These are phyloP conservation scores for Dicranocentrus wangi DNA, from an alignment of 2,888 invertebrate species.

Conservation along the genomic window DNA sequence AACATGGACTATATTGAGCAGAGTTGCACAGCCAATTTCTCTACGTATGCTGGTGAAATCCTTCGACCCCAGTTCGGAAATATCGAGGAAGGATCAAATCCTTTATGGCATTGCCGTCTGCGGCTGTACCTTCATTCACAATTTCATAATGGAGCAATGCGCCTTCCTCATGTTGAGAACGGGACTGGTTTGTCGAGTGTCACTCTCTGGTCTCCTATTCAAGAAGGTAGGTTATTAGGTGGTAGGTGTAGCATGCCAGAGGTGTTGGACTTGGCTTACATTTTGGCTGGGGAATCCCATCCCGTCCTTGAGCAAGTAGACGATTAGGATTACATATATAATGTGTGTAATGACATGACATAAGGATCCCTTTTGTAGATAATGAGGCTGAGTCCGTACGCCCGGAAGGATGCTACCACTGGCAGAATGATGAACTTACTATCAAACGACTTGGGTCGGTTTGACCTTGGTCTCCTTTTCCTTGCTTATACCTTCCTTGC, in stretches of 20 bases:
- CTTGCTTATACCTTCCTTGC: slow-evolving; percentile 83
- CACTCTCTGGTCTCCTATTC: slow-evolving; percentile 88
- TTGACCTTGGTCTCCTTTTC: slow-evolving; percentile 87
- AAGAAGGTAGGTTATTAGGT: slow-evolving; percentile 84
- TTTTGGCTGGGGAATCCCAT: no score
- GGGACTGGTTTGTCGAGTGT: slow-evolving; percentile 83
- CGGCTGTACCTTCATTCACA: slow-evolving; percentile 79
- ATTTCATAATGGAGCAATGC: slow-evolving; percentile 89
- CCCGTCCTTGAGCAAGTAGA: no score
- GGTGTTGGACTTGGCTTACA: no score
- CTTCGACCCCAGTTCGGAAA: slow-evolving; percentile 29
- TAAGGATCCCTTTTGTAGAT: slow-evolving; percentile 78
- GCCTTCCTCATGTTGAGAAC: slow-evolving; percentile 77
- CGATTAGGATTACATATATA: no score
- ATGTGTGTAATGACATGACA: no score
- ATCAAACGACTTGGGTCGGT: slow-evolving; percentile 92
- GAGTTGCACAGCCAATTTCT: slow-evolving; percentile 81
- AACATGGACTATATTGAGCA: slow-evolving; percentile 74
- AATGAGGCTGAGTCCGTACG: slow-evolving; percentile 84
- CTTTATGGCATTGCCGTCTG: slow-evolving; percentile 65
- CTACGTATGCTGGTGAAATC: slow-evolving; percentile 78
- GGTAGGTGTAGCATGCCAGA: slow-evolving; percentile 1
- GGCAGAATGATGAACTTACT: slow-evolving; percentile 96
- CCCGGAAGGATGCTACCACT: slow-evolving; percentile 87
- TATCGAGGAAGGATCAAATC: slow-evolving; percentile 58